Conservation (phyloP, 1,140 invertebrate genomes). For the Papilio machaon region DNA sequence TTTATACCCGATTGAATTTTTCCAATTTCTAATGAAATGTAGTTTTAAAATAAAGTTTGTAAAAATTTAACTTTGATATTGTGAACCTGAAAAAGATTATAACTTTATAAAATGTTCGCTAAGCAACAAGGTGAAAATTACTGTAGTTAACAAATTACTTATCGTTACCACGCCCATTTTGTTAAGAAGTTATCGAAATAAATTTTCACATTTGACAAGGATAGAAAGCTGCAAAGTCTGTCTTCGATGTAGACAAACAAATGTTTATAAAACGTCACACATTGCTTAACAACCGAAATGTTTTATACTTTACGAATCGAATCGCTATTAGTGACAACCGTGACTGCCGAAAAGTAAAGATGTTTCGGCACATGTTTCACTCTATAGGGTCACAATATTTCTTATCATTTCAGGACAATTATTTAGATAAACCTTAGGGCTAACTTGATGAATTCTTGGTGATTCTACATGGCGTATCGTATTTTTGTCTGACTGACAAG, state of each 20-base stretch:
- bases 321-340: constrained; percentile 8
- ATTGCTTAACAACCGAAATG: constrained; percentile 15
- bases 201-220: constrained; percentile 2
- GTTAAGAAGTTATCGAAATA: background rate
- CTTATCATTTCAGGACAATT: background rate
- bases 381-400: constrained; percentile 19
- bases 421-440: background rate
- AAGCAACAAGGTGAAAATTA: background rate
- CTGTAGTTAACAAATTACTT: background rate
- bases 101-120: background rate
- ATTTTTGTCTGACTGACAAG: no score
- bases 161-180: background rate
- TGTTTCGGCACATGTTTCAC: constrained; percentile 32
- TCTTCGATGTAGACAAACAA: constrained; percentile 5
- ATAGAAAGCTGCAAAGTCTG: constrained; percentile 26
- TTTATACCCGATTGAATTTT: background rate
- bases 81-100: background rate
- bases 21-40: no score
- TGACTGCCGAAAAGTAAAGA: constrained; percentile 31
- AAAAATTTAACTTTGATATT: background rate
- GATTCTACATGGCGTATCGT: no score
- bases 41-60: background rate
- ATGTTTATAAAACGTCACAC: constrained; percentile 11
- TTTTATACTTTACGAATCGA: constrained; percentile 27
- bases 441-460: no score